Evolutionary conservation across 2,797 vertebrate species (phyloP).

Genomic region (Microhierax caerulescens): DNA sequence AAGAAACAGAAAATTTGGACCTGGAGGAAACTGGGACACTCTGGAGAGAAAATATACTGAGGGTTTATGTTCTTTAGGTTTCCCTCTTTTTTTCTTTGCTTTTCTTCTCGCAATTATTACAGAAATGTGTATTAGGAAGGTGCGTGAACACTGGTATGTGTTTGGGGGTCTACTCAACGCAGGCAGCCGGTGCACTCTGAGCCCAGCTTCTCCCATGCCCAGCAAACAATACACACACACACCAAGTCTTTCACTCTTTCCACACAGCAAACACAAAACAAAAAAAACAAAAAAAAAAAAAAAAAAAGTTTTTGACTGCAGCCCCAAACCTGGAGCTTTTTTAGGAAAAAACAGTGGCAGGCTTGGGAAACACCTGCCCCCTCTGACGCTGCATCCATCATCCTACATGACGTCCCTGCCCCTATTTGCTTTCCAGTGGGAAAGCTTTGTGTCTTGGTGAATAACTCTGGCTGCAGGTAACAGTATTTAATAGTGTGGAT

Average conservation of each 20-base stretch:
- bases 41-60: not conserved
- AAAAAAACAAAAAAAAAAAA: no score
- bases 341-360: not conserved
- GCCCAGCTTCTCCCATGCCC: no score
- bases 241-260: not conserved
- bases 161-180: not conserved
- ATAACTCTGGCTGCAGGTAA: not conserved
- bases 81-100: not conserved
- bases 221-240: rapidly evolving
- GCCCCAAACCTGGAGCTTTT: not conserved
- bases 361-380: not conserved
- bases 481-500: not conserved
- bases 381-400: not conserved
- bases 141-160: not conserved
- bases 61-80: not conserved
- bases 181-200: no score
- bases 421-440: not conserved
- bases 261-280: not conserved
- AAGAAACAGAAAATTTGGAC: not conserved
- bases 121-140: not conserved
- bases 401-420: not conserved
- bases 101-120: not conserved
- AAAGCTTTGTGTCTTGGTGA: not conserved
- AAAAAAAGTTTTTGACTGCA: not conserved
- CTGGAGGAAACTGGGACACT: not conserved